Evolutionary conservation across 2,888 invertebrate species (phyloP), one percentile per base, ranked within the genome.

Genomic region (Adelphocoris suturalis): DNA sequence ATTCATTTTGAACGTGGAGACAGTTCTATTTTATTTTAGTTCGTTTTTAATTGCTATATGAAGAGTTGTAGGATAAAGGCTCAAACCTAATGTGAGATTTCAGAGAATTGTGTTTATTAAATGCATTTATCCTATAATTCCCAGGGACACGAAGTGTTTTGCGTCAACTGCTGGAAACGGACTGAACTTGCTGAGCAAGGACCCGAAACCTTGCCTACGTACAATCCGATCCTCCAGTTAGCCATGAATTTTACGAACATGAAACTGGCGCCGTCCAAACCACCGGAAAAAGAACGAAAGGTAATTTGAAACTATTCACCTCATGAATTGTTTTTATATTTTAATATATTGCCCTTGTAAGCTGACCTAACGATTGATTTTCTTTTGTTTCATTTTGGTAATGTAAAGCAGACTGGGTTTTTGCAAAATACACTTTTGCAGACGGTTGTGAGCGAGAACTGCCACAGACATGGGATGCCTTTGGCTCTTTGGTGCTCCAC

Each of bases 101-200:
- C 37, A 37, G 37, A n/a, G 37, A 37, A 37, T 4, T 7, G 37
- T 4, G 37, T 4, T 2, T 37, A n/a, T 37, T 37, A 7, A 37
- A 37, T 37, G 3, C 37, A 7, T 4, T 37, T 37, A 7, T 37
- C 23, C 76, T 75, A 12, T 47, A 46, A 78, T 80, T 76, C 19
- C 12, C 52, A 90, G 90, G 90, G 90, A 16, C 92, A 91, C 86
- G 96, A 96, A 93, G 94, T 96, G 92, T 95, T 95, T 93, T 96
- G 96, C 93, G 95, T 95, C 91, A 96, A 96, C 93, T 96, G 96
- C 93, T 96, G 96, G 96, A 96, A 96, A 93, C 94, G 95, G 91
- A 96, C 96, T 90, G 96, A 96, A 92, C 93, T 96, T 90, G 95
- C 96, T 89, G 96, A 95, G 92, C 94, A 95, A 92, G 95, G 95